Evolutionary conservation across 1,140 invertebrate species (phyloP).

Genomic region (Anagrus nilaparvatae): DNA sequence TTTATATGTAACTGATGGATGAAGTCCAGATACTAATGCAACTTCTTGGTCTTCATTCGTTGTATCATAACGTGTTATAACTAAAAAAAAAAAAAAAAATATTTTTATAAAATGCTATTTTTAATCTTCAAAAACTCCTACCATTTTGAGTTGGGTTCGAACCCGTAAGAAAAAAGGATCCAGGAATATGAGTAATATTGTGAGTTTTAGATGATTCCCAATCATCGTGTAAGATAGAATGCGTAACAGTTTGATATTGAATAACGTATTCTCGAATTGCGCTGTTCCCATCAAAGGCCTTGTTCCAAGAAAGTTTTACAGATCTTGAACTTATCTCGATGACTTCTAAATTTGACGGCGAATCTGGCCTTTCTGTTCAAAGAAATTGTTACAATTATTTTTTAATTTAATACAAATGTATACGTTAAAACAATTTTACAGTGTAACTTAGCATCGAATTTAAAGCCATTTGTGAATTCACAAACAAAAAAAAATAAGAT

Average conservation of each 20-base stretch:
- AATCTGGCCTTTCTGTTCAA: conserved; percentile 59
- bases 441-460: too few relatives aligned
- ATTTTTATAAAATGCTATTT: not conserved
- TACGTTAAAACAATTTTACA: too few relatives aligned
- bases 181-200: conserved; percentile 40
- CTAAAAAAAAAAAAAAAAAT: conserved; percentile 18
- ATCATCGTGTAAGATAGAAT: conserved; percentile 40
- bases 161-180: conserved; percentile 21
- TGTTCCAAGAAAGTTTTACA: conserved; percentile 59
- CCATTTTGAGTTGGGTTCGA: conserved; percentile 34
- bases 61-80: conserved; percentile 32
- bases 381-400: too few relatives aligned
- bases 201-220: conserved; percentile 46
- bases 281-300: conserved; percentile 70
- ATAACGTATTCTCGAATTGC: conserved; percentile 61
- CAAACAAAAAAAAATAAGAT: too few relatives aligned
- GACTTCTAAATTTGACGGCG: conserved; percentile 50
- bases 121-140: conserved; percentile 7
- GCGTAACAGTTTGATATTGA: conserved; percentile 54
- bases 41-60: conserved; percentile 31
- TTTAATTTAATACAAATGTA: too few relatives aligned
- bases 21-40: conserved; percentile 45
- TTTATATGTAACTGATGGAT: conserved; percentile 70
- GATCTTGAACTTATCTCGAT: conserved; percentile 52
- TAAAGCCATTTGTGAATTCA: too few relatives aligned